Evolutionary conservation across 2,888 invertebrate species (phyloP), one percentile per base, ranked within the genome.

Genomic region (Drosophila pseudotakahashii): DNA sequence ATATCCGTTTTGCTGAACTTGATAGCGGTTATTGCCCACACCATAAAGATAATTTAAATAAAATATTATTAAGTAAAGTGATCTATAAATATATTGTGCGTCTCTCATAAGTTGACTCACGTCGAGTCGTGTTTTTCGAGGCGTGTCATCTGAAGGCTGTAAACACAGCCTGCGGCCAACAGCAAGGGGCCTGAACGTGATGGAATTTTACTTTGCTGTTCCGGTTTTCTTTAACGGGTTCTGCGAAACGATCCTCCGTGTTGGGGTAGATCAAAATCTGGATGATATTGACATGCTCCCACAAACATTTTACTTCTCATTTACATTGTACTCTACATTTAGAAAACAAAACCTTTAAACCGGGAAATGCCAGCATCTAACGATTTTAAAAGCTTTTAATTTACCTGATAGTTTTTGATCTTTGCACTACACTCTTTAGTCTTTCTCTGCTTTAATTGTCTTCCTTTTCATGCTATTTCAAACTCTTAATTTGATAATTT

Each of bases 261-360:
- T 85, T 89, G 57, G 92, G 91, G 53, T 91, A 92, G 50, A 83
- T 69, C 59, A 91, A 78, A 26, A 39, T 19, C 37, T 55, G 36
- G 55, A 54, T 23, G 34, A 11, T 5, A 42, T 19, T 5, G 5
- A 16, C 10, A 10, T 42, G 13, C 19, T 19, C 47, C 10, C 11
- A 47, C 14, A 11, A 9, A 9, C 45, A 0, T 44, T 23, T 3
- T 5, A 26, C 23, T 26, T 3, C 5, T 2, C 11, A 19, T 42
- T 19, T 42, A 19, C 19, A 5, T 23, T 23, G 13, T 2, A 19
- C 42, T 7, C 44, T 44, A 13, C 9, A 44, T 23, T 23, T 23
- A 5, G 16, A 14, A 16, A 10, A 16, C 16, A 5, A 10, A 16
- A 41, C 4, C 41, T 16, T 41, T 41, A 10, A 10, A 16, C 41